Evolutionary conservation across 2,113 vertebrate species (phyloP).

Genomic region (Osmerus mordax): DNA sequence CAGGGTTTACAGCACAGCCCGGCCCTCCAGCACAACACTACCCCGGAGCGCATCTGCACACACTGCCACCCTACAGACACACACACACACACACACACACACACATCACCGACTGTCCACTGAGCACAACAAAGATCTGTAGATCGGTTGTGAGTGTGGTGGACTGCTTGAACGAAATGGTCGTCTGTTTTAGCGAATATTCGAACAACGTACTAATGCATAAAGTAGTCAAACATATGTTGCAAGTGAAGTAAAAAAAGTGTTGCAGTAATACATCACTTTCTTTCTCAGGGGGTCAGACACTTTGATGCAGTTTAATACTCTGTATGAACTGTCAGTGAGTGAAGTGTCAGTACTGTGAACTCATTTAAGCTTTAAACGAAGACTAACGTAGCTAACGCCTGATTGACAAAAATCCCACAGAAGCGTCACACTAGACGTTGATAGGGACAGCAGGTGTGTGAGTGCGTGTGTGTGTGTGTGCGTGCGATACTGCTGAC

Average conservation of each 20-base stretch:
- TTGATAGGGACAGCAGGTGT: constrained; percentile 15
- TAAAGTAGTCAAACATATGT: too few species aligned
- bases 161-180: too few species aligned
- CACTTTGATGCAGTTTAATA: neutral
- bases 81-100: too few species aligned
- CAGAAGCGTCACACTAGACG: constrained; percentile 8
- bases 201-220: too few species aligned
- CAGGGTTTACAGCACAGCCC: constrained; percentile 21
- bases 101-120: too few species aligned
- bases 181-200: too few species aligned
- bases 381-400: neutral
- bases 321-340: neutral
- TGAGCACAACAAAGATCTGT: too few species aligned
- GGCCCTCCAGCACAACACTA: neutral
- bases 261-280: too few species aligned
- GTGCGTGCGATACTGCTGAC: constrained; percentile 51
- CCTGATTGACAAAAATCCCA: constrained; percentile 47
- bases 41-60: too few species aligned
- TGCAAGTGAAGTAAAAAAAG: too few species aligned
- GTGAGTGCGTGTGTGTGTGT: constrained; percentile 2
- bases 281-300: constrained; percentile 1
- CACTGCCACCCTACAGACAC: too few species aligned
- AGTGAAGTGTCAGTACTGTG: constrained; percentile 11
- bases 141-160: too few species aligned
- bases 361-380: constrained; percentile 7